Conservation (phyloP, 1,140 invertebrate species). For the Lucilia sericata region DNA sequence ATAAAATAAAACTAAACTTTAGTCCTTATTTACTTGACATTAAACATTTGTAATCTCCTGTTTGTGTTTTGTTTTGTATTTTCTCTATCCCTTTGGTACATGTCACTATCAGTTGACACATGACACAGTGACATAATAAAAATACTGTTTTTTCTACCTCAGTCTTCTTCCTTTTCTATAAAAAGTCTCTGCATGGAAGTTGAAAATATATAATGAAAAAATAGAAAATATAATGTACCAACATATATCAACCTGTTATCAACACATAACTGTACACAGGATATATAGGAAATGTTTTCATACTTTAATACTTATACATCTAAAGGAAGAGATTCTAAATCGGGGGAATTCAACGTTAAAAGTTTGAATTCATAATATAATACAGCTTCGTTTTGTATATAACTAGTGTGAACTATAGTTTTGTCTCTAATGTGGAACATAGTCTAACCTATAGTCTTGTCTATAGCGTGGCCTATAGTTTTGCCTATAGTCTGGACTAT, state of each 20-base stretch:
- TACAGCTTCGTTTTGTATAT: too few relatives aligned
- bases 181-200: not conserved
- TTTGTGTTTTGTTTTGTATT: not conserved
- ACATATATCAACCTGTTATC: not conserved
- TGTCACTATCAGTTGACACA: conserved; percentile 26
- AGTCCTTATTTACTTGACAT: not conserved
- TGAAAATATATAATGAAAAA: not conserved
- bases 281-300: too few relatives aligned
- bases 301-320: too few relatives aligned
- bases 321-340: not conserved
- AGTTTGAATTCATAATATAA: not conserved
- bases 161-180: too few relatives aligned
- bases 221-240: not conserved
- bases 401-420: too few relatives aligned
- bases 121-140: conserved; percentile 26
- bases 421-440: too few relatives aligned
- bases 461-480: too few relatives aligned
- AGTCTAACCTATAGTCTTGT: too few relatives aligned
- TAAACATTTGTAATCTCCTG: conserved; percentile 16
- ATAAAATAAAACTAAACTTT: too few relatives aligned
- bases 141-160: not conserved
- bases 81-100: not conserved
- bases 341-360: not conserved
- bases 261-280: not conserved
- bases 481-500: too few relatives aligned